A percentile compares a stretch with the other conserved stretches of the same genome.
Conservation (phyloP, 2,888 invertebrate species). For the Andrena flavipes region DNA sequence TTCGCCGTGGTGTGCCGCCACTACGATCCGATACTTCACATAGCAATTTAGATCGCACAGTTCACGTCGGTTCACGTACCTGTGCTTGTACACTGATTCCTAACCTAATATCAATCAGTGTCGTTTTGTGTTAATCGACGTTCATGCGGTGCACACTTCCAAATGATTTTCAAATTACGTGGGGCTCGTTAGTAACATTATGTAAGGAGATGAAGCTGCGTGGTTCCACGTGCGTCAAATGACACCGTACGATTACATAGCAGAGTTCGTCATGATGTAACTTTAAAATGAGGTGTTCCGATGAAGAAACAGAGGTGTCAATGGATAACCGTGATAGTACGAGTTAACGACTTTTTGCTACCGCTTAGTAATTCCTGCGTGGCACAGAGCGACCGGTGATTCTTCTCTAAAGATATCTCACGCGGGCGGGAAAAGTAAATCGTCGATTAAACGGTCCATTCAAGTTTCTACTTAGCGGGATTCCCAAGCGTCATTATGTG, state of each 20-base stretch:
- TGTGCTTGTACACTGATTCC: slow-evolving; percentile 37
- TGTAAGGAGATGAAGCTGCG: slow-evolving; percentile 22
- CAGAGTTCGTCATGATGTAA: slow-evolving; percentile 46
- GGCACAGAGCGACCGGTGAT: slow-evolving; percentile 1
- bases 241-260: slow-evolving; percentile 15
- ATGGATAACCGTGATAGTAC: slow-evolving; percentile 15
- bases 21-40: not conserved
- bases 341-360: slow-evolving; percentile 14
- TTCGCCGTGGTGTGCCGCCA: slow-evolving; percentile 28
- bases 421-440: slow-evolving; percentile 18
- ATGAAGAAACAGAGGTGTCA: slow-evolving; percentile 19
- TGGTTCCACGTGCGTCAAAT: slow-evolving; percentile 30
- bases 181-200: slow-evolving; percentile 24
- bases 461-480: slow-evolving; percentile 18
- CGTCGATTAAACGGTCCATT: not conserved
- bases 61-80: slow-evolving; percentile 5
- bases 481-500: slow-evolving; percentile 59
- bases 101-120: slow-evolving; percentile 51
- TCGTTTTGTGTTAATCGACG: slow-evolving; percentile 24
- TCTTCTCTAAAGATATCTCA: not conserved
- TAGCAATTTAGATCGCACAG: slow-evolving; percentile 19
- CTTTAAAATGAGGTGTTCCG: slow-evolving; percentile 15
- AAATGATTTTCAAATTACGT: slow-evolving; percentile 18
- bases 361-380: not conserved
- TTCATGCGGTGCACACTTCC: slow-evolving; percentile 14